phyloP scores from a whole-genome alignment of 2,888 invertebrate genomes.

The Spisula solida region DNA sequence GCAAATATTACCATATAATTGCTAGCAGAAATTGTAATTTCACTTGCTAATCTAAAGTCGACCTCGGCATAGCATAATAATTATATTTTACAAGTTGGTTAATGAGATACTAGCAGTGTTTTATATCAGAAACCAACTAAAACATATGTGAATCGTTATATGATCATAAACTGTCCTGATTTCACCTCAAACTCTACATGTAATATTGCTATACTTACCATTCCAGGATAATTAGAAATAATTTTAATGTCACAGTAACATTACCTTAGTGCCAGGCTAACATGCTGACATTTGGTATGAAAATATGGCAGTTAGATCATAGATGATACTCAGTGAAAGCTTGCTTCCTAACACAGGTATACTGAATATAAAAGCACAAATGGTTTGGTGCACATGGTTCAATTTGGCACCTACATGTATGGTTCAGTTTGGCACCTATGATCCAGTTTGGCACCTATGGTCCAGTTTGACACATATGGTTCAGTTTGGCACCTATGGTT shows the following conservation, averaged over 20 bases:
- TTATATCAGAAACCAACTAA: constrained; percentile 1
- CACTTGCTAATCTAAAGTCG: not conserved
- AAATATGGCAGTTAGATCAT: not conserved
- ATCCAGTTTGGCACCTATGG: too few species aligned
- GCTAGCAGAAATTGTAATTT: not conserved
- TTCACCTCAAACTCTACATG: not conserved
- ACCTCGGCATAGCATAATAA: not conserved
- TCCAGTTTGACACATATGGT: too few species aligned
- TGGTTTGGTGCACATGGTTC: too few species aligned
- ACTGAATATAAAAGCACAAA: not conserved
- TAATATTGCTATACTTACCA: not conserved
- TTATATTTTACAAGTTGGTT: not conserved
- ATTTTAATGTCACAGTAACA: not conserved
- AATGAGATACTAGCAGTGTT: not conserved
- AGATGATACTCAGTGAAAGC: not conserved
- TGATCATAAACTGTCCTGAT: not conserved
- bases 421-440: too few species aligned
- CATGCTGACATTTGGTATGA: not conserved
- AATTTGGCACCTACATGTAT: too few species aligned
- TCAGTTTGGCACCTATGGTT: too few species aligned
- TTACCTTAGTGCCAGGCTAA: not conserved
- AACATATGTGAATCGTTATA: constrained; percentile 3
- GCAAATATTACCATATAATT: not conserved
- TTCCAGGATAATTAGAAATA: not conserved
- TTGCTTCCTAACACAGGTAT: not conserved